phyloP scores from a whole-genome alignment of 2,797 vertebrate species.

The Macroramphosus scolopax region DNA sequence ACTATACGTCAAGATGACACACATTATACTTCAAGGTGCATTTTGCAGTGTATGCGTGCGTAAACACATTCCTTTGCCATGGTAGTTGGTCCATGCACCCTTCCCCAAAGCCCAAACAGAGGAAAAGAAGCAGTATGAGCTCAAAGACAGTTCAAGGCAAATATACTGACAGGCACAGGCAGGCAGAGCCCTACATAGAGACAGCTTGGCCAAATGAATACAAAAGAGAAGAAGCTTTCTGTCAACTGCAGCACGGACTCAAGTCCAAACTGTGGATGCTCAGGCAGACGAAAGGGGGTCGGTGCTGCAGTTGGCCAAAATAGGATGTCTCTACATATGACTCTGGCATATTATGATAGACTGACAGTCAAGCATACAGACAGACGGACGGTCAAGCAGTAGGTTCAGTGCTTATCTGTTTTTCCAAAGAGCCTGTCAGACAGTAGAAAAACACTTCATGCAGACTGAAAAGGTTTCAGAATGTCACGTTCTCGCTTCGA shows the following conservation, averaged over 20 bases:
- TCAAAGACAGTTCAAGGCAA: slow-evolving; percentile 61
- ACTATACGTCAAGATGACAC: too few species aligned
- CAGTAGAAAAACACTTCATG: slow-evolving; percentile 75
- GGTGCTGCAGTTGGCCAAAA: slow-evolving; percentile 50
- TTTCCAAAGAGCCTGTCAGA: slow-evolving; percentile 84
- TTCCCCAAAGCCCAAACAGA: slow-evolving; percentile 69
- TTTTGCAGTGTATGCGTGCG: slow-evolving; percentile 57
- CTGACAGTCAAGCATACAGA: slow-evolving; percentile 48
- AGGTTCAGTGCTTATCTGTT: slow-evolving; percentile 83
- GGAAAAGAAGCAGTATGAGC: slow-evolving; percentile 79
- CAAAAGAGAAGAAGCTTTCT: slow-evolving; percentile 23
- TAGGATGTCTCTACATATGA: slow-evolving; percentile 66
- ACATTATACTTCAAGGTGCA: slow-evolving; percentile 42
- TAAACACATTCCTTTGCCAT: slow-evolving; percentile 73
- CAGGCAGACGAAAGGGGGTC: slow-evolving; percentile 50
- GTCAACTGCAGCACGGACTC: slow-evolving; percentile 38
- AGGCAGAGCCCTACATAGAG: slow-evolving; percentile 65
- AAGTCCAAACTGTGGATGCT: slow-evolving; percentile 45
- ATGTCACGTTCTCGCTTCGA: slow-evolving; percentile 65
- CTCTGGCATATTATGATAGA: slow-evolving; percentile 60
- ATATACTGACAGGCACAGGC: slow-evolving; percentile 53
- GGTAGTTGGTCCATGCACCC: slow-evolving; percentile 69
- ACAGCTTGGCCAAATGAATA: slow-evolving; percentile 47
- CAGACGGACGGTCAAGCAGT: slow-evolving; percentile 78
- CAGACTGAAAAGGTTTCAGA: slow-evolving; percentile 74